phyloP scores from a whole-genome alignment of 2,113 vertebrate species.

The Pseudopodoces humilis region DNA sequence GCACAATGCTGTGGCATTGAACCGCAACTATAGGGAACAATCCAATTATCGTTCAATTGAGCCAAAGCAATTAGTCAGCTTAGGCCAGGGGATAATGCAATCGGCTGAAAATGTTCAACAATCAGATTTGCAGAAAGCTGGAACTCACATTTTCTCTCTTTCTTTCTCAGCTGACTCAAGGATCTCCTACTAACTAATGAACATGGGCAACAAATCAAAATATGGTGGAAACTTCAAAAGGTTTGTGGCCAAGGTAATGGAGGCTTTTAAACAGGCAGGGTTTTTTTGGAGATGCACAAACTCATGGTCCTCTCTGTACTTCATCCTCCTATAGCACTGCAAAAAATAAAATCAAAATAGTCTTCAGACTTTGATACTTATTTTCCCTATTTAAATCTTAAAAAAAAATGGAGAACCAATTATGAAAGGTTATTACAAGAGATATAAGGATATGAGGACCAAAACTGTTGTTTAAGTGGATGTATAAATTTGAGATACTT shows the following conservation, averaged over 20 bases:
- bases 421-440: neutral
- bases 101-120: slow-evolving; percentile 19
- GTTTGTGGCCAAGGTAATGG: neutral
- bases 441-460: neutral
- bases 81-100: slow-evolving; percentile 18
- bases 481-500: neutral
- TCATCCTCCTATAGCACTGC: neutral
- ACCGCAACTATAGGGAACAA: slow-evolving; percentile 32
- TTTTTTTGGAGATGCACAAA: neutral
- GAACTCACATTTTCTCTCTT: neutral
- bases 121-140: neutral
- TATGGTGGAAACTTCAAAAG: neutral
- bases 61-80: slow-evolving; percentile 22
- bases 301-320: neutral
- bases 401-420: neutral
- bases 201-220: neutral
- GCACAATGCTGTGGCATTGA: slow-evolving; percentile 18
- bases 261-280: neutral
- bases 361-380: neutral
- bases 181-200: neutral
- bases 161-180: neutral
- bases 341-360: neutral
- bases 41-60: slow-evolving; percentile 33
- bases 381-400: neutral
- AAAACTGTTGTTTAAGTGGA: neutral